These are phyloP conservation scores for Tringa solitaria DNA, from an alignment of 2,113 vertebrate species.

Conservation along the genomic window DNA sequence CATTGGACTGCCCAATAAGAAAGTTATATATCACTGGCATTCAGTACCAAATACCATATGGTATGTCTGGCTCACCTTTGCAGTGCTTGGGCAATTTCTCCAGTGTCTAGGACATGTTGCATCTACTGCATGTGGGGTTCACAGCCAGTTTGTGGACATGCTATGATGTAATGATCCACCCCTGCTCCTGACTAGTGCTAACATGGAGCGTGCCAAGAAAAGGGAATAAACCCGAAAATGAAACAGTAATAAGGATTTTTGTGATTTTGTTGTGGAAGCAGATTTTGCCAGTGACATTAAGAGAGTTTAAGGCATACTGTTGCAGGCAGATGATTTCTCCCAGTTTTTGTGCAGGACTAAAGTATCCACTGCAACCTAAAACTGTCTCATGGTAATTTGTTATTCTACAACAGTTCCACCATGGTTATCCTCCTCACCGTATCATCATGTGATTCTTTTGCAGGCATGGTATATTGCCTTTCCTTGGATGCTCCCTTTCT, in stretches of 20 bases:
- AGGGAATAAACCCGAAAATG: not conserved
- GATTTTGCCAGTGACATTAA: not conserved
- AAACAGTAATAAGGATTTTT: not conserved
- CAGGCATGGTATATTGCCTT: not conserved
- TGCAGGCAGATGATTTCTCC: not conserved
- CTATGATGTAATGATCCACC: not conserved
- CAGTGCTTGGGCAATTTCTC: not conserved
- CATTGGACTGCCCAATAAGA: not conserved
- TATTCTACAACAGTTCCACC: not conserved
- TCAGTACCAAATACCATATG: accelerated
- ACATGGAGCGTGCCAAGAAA: not conserved
- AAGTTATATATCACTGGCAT: not conserved
- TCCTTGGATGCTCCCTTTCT: not conserved
- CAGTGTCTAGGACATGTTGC: not conserved
- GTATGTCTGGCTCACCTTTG: not conserved
- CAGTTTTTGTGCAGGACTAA: not conserved
- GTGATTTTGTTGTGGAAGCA: not conserved
- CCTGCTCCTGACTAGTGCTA: not conserved
- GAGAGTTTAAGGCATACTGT: not conserved
- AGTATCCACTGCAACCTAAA: not conserved
- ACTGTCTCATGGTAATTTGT: not conserved
- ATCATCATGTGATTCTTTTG: not conserved
- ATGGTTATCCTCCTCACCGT: not conserved
- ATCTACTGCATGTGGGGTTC: not conserved
- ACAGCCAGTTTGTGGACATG: not conserved